Base-by-base conservation (phyloP, 2,888 invertebrate species). In the Chymomyza caudatula region DNA sequence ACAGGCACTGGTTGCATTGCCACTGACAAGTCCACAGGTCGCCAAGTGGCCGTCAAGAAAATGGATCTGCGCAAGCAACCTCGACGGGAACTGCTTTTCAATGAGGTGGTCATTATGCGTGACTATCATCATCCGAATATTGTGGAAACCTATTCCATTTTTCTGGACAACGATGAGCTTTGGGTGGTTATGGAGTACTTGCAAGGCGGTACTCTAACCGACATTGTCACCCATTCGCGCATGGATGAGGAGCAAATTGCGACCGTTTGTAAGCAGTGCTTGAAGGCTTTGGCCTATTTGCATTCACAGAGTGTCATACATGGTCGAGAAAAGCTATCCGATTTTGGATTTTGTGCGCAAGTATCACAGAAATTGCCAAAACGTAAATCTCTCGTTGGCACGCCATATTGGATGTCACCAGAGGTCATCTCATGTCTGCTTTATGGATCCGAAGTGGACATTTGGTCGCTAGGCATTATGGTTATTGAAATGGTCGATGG, bases 161-260 rank as follows among this genome's bases (percentile, higher is more conserved):
- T 97, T 91, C 92, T 99, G 76, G 99, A 99, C 3, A 96, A 96
- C 67, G 98, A 99, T 89, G 99, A 99, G 91, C 92, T 99, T 49
- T 99, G 99, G 99, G 99, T 99, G n/a, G 97, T 98, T 22, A 99
- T 99, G 99, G 99, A 99, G 89, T 98, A 96, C 90, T 93, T 99
- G 88, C 98, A 98, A 88, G 99, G 99, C 22, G 99, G 98, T 1
- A 98, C 98, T 3, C 93, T 99, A 58, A 99, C 99, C 0, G 99
- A 99, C 90, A 98, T 99, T 76, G 99, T 99, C 54, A 99, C 98
- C n/a, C 95, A 98, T 88, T 95, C 96, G 22, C 92, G 98, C 73
- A 98, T 99, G 98, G 97, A 98, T 90, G 99, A 99, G 86, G 96
- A 96, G 88, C 98, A 99, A 91, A 99, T 99, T 61, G 99, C 99